Conservation (phyloP, 2,797 vertebrate genomes). For the Catharus ustulatus region DNA sequence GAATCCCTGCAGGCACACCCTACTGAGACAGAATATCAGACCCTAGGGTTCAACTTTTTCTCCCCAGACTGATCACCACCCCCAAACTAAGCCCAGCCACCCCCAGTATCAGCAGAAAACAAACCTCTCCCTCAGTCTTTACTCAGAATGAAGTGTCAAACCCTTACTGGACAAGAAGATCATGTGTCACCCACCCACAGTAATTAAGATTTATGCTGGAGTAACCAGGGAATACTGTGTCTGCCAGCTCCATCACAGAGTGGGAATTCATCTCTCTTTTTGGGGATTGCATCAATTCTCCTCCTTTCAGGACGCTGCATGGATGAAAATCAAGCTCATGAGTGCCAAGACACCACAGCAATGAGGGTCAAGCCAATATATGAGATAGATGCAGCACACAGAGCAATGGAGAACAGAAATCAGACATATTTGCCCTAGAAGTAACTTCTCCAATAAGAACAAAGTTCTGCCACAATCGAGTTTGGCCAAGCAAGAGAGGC, state of each 20-base stretch:
- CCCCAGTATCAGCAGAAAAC: background rate
- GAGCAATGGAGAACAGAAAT: background rate
- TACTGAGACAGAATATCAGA: background rate
- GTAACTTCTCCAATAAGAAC: background rate
- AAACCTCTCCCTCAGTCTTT: background rate
- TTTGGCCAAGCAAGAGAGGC: background rate
- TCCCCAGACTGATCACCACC: background rate
- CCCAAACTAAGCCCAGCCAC: background rate
- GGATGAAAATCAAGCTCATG: background rate
- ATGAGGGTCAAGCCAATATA: background rate
- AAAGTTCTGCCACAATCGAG: background rate
- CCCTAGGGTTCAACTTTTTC: background rate
- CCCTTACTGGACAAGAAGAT: rapidly evolving
- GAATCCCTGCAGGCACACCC: background rate
- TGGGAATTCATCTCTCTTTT: background rate
- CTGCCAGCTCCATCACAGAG: rapidly evolving
- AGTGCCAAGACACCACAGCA: background rate
- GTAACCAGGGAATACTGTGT: background rate
- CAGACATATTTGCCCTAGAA: background rate
- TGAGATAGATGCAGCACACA: background rate
- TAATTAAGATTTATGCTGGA: background rate
- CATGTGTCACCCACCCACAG: background rate
- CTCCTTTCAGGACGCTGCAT: background rate
- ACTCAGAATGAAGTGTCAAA: background rate
- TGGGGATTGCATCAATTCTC: background rate